A percentile compares a stretch with the other conserved stretches of the same genome.
phyloP scores from a whole-genome alignment of 2,113 vertebrate species.

The Aptenodytes forsteri region DNA sequence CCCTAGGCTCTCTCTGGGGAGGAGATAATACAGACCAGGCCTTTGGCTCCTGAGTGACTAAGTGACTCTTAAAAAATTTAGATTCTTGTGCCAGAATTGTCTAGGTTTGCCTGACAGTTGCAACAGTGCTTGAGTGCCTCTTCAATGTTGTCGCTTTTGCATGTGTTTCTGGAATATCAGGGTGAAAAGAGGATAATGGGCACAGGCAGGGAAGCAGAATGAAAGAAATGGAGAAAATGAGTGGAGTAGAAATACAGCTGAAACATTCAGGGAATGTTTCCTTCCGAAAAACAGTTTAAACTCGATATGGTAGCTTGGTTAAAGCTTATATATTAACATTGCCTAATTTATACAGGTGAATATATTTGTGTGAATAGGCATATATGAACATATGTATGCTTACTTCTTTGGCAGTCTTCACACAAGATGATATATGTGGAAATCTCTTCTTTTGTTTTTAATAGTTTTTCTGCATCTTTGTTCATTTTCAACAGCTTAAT shows the following conservation, averaged over 20 bases:
- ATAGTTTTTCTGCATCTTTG: neutral
- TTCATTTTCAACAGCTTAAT: constrained; percentile 76
- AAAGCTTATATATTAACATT: neutral
- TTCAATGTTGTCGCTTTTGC: neutral
- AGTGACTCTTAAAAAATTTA: neutral
- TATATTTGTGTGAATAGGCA: neutral
- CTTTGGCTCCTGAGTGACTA: neutral
- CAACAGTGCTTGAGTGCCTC: neutral
- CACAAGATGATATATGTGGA: neutral
- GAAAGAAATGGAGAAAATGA: neutral
- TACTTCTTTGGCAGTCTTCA: neutral
- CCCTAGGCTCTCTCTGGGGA: neutral
- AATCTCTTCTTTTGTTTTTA: neutral
- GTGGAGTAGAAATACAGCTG: neutral
- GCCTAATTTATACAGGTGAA: neutral
- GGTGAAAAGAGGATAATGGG: neutral
- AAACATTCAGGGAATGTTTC: neutral
- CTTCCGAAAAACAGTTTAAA: neutral
- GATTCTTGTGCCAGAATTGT: neutral
- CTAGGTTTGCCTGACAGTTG: neutral
- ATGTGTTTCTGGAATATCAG: neutral
- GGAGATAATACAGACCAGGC: neutral
- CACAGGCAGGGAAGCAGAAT: neutral
- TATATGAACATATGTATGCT: neutral
- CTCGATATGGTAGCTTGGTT: neutral